Conservation (phyloP, 2,797 vertebrate genomes). For the Arnoldichthys spilopterus region DNA sequence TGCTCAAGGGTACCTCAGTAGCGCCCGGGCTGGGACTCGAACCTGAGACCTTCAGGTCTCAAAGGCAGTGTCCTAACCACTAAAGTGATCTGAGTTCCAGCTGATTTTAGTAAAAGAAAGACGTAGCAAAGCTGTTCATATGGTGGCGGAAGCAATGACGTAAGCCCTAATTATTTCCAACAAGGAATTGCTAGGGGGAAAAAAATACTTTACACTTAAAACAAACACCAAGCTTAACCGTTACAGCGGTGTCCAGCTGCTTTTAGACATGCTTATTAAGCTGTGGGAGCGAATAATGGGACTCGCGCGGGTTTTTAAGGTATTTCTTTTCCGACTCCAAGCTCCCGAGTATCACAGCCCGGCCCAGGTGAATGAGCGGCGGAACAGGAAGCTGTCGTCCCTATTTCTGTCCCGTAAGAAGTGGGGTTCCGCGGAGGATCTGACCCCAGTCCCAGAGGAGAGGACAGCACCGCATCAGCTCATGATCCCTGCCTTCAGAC, state of each 20-base stretch:
- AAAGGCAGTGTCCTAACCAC: too few species aligned
- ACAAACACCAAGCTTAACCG: background rate
- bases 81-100: background rate
- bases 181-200: background rate
- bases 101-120: background rate
- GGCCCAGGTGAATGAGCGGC: slow-evolving; percentile 73
- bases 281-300: background rate
- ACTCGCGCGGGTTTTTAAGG: slow-evolving; percentile 1
- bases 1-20: too few species aligned
- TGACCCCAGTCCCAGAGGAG: slow-evolving; percentile 69
- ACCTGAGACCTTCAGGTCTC: too few species aligned
- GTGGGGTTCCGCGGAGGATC: slow-evolving; percentile 76
- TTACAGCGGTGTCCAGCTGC: background rate
- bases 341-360: slow-evolving; percentile 68
- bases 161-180: background rate
- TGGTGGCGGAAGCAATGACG: too few species aligned
- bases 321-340: slow-evolving; percentile 26
- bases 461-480: slow-evolving; percentile 62
- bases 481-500: slow-evolving; percentile 60
- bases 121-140: background rate
- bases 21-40: too few species aligned
- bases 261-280: background rate
- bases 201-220: background rate
- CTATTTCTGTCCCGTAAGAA: slow-evolving; percentile 77
- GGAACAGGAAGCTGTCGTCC: slow-evolving; percentile 76